Percentiles rank a stretch among this genome's conserved stretches.
Evolutionary conservation across 2,888 invertebrate species (phyloP).

Genomic region (Dioctria rufipes): DNA sequence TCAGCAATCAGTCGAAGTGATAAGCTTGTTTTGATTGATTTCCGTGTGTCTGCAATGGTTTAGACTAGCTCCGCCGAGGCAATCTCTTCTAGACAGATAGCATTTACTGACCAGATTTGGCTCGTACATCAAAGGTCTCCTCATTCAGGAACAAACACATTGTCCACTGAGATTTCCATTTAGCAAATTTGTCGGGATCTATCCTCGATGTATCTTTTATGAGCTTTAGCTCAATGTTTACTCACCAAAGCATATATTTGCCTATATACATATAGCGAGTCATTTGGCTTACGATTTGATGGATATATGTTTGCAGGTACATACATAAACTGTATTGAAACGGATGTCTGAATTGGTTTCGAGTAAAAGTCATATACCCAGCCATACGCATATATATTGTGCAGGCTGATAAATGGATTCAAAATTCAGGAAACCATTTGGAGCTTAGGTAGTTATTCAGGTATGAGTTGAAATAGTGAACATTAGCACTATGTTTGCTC

Average conservation of each 20-base stretch:
- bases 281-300: constrained; percentile 14
- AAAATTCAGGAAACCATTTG: neutral
- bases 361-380: neutral
- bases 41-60: constrained; percentile 13
- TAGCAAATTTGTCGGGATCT: constrained; percentile 40
- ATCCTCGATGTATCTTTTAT: constrained; percentile 47
- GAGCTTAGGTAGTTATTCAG: neutral
- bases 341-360: constrained; percentile 22
- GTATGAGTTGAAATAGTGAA: too few species aligned
- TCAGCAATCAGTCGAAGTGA: constrained; percentile 50
- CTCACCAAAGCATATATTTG: constrained; percentile 31
- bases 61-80: neutral
- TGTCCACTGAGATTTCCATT: constrained; percentile 50
- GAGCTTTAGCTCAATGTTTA: constrained; percentile 27
- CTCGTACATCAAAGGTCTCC: constrained; percentile 34
- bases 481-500: too few species aligned
- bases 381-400: constrained; percentile 18
- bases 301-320: neutral
- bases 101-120: constrained; percentile 32
- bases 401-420: constrained; percentile 10
- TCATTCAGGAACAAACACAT: constrained; percentile 46
- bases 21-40: constrained; percentile 49
- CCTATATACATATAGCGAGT: neutral
- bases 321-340: too few species aligned
- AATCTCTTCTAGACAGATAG: constrained; percentile 26